phyloP scores from a whole-genome alignment of 2,797 vertebrate genomes.

The Myoxocephalus aenaeus region DNA sequence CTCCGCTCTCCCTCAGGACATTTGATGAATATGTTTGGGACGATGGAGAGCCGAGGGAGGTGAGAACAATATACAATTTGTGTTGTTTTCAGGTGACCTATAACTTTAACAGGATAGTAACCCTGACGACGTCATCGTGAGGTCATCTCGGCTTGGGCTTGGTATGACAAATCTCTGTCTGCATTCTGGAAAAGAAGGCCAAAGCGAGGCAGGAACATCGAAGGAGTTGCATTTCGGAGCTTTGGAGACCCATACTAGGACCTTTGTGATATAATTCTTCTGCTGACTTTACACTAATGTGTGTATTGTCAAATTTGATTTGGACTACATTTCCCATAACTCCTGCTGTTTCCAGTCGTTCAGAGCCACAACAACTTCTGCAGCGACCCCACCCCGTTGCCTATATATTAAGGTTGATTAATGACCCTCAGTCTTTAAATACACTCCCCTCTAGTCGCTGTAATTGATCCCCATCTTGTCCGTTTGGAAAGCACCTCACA shows the following conservation, averaged over 20 bases:
- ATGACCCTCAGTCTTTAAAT: slow-evolving; percentile 47
- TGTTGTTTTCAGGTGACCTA: too few relatives aligned
- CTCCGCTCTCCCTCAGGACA: too few relatives aligned
- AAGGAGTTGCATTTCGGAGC: neutral
- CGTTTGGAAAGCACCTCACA: slow-evolving; percentile 24
- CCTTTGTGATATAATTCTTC: neutral
- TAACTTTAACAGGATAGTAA: neutral
- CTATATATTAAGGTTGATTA: slow-evolving; percentile 26
- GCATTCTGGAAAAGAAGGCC: too few relatives aligned
- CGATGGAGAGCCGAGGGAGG: too few relatives aligned
- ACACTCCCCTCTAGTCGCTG: slow-evolving; percentile 24
- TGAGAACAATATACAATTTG: too few relatives aligned
- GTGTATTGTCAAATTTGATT: neutral
- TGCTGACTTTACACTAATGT: neutral
- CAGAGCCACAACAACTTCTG: neutral
- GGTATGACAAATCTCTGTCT: too few relatives aligned
- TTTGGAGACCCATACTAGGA: too few relatives aligned
- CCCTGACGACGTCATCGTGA: neutral
- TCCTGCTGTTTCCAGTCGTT: neutral
- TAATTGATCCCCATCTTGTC: slow-evolving; percentile 48
- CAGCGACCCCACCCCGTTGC: neutral
- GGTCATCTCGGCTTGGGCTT: too few relatives aligned
- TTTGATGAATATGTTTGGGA: too few relatives aligned
- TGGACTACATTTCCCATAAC: neutral
- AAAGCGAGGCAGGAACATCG: too few relatives aligned